phyloP scores from a whole-genome alignment of 1,140 invertebrate genomes.

The Ladona fulva region DNA sequence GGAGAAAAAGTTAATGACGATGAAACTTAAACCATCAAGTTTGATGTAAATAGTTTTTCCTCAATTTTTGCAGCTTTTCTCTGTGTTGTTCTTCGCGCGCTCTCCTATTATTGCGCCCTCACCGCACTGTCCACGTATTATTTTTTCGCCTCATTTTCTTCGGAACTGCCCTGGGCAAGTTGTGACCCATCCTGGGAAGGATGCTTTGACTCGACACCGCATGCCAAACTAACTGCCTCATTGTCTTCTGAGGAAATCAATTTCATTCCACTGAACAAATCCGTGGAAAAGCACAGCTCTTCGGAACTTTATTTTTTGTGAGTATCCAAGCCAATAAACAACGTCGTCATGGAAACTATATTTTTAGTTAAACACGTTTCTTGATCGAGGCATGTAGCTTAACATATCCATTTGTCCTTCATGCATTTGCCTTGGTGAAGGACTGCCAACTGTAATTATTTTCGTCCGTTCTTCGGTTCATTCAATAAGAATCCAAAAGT shows the following conservation, averaged over 20 bases:
- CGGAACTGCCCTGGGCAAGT: conserved; percentile 31
- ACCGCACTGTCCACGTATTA: conserved; percentile 37
- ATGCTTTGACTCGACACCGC: conserved; percentile 17
- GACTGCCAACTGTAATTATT: too few relatives aligned
- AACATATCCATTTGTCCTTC: too few relatives aligned
- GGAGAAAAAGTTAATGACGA: too few relatives aligned
- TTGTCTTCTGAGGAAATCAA: too few relatives aligned
- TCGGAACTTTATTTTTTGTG: conserved; percentile 52
- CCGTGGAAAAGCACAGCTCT: conserved; percentile 37
- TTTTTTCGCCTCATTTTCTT: conserved; percentile 34
- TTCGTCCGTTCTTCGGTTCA: too few relatives aligned
- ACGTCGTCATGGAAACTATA: too few relatives aligned
- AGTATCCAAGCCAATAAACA: conserved; percentile 27
- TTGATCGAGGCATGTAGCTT: too few relatives aligned
- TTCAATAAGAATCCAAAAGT: too few relatives aligned
- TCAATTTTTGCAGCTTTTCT: conserved; percentile 55
- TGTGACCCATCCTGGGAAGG: conserved; percentile 30
- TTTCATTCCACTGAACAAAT: background rate
- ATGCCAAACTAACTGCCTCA: too few relatives aligned
- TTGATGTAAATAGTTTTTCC: conserved; percentile 21
- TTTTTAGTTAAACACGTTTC: too few relatives aligned
- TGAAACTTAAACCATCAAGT: too few relatives aligned
- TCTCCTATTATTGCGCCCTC: conserved; percentile 36
- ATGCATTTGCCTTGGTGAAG: too few relatives aligned
- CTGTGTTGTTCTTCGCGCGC: conserved; percentile 69